Evolutionary conservation across 2,113 vertebrate species (phyloP), one percentile per base, ranked within the genome.

Genomic region (Nothoprocta perdicaria): DNA sequence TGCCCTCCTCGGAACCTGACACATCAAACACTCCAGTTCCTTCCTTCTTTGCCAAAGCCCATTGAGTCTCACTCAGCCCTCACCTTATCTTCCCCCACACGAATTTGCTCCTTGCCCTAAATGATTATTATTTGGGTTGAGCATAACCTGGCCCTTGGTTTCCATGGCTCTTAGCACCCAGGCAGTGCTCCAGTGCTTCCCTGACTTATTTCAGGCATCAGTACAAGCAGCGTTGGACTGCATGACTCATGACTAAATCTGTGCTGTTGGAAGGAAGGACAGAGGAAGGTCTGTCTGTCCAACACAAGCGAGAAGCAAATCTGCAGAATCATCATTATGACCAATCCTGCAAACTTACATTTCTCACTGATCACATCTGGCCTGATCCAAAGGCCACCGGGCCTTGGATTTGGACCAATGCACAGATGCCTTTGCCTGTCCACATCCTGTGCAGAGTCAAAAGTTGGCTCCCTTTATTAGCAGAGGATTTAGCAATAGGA

Each of bases 291-390:
- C 72, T 89, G 58, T 84, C 71, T 92, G 79, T 80, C 75, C 75
- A 90, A 81, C 53, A 86, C 67, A 89, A 31, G 21, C 0, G 0
- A 69, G 79, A 85, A 75, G 68, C 89, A 95, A 89, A 89, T 93
- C 82, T 92, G 94, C 94, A 94, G 69, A 83, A 92, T 91, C 87
- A 93, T 92, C 94, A 92, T 48, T 65, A 88, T 76, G 92, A 80
- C 65, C 61, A 26, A 75, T 57, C 53, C 73, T 89, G 82, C 35
- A 88, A 94, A 90, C 80, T 83, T 75, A 75, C 0, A 53, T 83
- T 87, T 89, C 55, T 92, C 65, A 35, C 65, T 86, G 63, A 88
- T 94, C 79, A 74, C 78, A 88, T 91, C 76, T 89, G 76, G 72
- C 52, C 76, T 78, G 75, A 93, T 93, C 57, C 87, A 95, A 93